Base-by-base conservation (phyloP, 2,888 invertebrate species). In the Brassicogethes aeneus region DNA sequence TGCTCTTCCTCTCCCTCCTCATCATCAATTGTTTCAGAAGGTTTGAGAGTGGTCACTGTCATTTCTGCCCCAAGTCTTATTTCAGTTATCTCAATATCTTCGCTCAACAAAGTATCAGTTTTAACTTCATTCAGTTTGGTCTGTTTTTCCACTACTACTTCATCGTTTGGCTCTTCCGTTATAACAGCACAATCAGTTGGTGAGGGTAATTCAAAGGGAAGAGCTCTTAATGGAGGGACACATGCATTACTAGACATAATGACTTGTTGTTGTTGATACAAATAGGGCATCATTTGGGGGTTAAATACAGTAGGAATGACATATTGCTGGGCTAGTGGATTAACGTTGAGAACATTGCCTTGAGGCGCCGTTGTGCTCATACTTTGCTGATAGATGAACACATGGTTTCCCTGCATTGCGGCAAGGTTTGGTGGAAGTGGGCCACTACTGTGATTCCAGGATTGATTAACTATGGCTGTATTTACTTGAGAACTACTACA, bases 341-440 rank as follows among this genome's bases (percentile, higher is more conserved):
- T 72, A 36, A 71, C 69, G 56, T 70, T 58, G 37, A 61, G 37
- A 15, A 63, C 57, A 39, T 57, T 59, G 10, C 57, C 52, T 43
- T 61, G 65, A 3, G 60, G 55, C 3, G 56, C 56, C 17, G 66
- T 55, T 5, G 65, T 74, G 49, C 72, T 73, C 61, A 74, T 72
- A 52, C 74, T 73, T 47, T 75, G 75, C 48, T 75, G 75, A 54
- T 75, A 75, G 50, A 74, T 74, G 51, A 74, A 73, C 2, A 74
- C 70, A 45, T 67, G 66, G 43, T 67, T 67, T 34, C 61, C 62
- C 34, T 61, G 59, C 33, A 55, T 45, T n/a, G 56, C 71, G 67
- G 48, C 53, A 33, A 57, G 43, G 15, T 47, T 69, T 55, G 51
- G 70, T 67, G 52, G 70, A 61, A 32, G 5, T 3, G 7, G 7